Evolutionary conservation across 2,113 vertebrate genomes (phyloP).

Genomic region (Zapus hudsonius): DNA sequence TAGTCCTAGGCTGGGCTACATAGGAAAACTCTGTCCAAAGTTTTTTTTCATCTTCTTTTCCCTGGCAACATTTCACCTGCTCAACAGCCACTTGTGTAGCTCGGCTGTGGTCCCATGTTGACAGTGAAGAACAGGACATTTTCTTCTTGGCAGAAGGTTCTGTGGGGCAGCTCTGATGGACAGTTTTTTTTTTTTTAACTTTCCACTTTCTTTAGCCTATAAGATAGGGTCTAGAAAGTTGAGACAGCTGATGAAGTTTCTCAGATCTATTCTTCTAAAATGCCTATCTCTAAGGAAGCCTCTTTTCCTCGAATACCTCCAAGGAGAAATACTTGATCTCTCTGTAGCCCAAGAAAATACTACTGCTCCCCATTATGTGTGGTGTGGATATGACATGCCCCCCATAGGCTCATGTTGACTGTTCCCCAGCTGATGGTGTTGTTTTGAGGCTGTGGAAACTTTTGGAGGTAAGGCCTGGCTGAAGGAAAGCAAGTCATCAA

Average conservation of each 20-base stretch:
- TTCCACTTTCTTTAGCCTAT: background rate
- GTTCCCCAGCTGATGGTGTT: background rate
- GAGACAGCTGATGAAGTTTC: background rate
- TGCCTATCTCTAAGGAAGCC: background rate
- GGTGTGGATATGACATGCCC: background rate
- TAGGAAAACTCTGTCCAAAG: background rate
- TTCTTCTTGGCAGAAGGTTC: background rate
- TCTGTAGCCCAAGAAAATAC: background rate
- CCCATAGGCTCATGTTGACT: background rate
- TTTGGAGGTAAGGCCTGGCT: background rate
- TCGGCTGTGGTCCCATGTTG: background rate
- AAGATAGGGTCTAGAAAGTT: conserved; percentile 5
- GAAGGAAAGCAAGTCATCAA: background rate
- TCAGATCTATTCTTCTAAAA: conserved; percentile 27
- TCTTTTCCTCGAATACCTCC: background rate
- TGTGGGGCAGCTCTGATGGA: background rate
- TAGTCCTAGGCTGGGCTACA: background rate
- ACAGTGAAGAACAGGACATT: background rate
- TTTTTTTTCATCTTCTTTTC: background rate
- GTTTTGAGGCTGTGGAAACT: background rate
- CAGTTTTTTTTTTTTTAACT: background rate
- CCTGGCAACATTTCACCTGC: background rate
- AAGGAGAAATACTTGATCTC: background rate
- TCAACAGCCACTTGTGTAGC: background rate
- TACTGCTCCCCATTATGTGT: background rate